Evolutionary conservation across 2,113 vertebrate species (phyloP).

Genomic region (Tachysurus fulvidraco): DNA sequence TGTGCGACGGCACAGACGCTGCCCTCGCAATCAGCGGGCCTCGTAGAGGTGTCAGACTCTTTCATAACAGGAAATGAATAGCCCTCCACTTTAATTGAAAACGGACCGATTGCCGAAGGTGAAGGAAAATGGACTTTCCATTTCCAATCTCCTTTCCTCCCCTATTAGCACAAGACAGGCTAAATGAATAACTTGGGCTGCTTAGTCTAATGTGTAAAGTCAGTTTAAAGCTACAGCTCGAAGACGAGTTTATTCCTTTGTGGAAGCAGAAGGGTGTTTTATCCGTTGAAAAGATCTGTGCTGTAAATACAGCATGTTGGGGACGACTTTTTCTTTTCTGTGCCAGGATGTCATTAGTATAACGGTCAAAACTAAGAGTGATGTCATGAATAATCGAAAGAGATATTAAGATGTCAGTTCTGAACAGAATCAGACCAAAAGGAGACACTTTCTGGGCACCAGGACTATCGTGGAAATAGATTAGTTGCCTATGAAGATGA

Average conservation of each 20-base stretch:
- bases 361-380: neutral
- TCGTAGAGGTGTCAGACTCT: conserved; percentile 36
- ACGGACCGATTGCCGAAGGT: conserved; percentile 46
- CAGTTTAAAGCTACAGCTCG: conserved; percentile 13
- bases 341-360: neutral
- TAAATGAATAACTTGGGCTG: conserved; percentile 32
- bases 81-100: conserved; percentile 49
- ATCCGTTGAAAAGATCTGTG: neutral
- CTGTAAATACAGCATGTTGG: neutral
- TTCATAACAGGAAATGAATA: conserved; percentile 43
- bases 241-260: neutral
- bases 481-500: neutral
- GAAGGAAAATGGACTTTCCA: conserved; percentile 30
- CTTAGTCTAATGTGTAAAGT: conserved; percentile 28
- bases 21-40: conserved; percentile 25
- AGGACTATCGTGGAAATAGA: too few species aligned
- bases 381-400: neutral
- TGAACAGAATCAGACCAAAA: neutral
- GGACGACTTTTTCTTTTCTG: neutral
- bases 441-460: neutral
- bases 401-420: neutral
- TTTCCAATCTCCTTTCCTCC: conserved; percentile 7
- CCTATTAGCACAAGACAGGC: conserved; percentile 19
- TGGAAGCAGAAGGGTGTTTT: neutral
- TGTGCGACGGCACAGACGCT: conserved; percentile 1